These are phyloP conservation scores for Caenorhabditis sp. DNA, from an alignment of 2,888 invertebrate species.

Conservation along the genomic window DNA sequence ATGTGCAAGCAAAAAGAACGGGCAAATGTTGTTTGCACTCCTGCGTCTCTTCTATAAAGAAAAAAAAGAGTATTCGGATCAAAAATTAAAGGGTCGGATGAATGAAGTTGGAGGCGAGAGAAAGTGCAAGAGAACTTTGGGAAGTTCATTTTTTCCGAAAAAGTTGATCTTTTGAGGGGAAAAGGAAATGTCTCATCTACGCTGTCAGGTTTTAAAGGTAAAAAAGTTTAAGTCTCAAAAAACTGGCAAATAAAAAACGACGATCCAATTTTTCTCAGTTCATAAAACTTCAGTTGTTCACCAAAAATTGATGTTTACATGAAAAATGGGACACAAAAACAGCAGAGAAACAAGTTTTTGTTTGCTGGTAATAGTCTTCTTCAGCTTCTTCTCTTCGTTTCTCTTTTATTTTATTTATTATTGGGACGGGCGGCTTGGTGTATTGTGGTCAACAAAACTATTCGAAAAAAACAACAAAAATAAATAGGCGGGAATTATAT, in stretches of 20 bases:
- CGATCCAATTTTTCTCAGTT: too few relatives aligned
- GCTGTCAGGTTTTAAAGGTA: too few relatives aligned
- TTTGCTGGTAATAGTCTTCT: not conserved
- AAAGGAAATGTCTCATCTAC: not conserved
- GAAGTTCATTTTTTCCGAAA: not conserved
- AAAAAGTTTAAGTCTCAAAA: not conserved
- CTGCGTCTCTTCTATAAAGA: not conserved
- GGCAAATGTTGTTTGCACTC: not conserved
- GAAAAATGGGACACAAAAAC: not conserved
- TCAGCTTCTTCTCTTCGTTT: not conserved
- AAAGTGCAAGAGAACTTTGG: not conserved
- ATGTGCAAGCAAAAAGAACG: not conserved
- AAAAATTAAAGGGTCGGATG: not conserved
- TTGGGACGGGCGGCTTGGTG: not conserved
- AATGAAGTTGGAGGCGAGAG: not conserved
- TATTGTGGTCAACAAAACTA: not conserved
- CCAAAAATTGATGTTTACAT: too few relatives aligned
- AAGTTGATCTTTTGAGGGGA: not conserved
- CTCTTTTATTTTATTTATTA: not conserved
- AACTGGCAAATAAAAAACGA: not conserved
- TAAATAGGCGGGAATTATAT: too few relatives aligned
- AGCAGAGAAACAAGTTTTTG: constrained; percentile 1
- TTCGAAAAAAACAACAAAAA: not conserved
- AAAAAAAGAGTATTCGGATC: not conserved
- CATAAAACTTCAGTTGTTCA: too few relatives aligned